Base-by-base conservation (phyloP, 2,797 vertebrate species). In the Merluccius polli region DNA sequence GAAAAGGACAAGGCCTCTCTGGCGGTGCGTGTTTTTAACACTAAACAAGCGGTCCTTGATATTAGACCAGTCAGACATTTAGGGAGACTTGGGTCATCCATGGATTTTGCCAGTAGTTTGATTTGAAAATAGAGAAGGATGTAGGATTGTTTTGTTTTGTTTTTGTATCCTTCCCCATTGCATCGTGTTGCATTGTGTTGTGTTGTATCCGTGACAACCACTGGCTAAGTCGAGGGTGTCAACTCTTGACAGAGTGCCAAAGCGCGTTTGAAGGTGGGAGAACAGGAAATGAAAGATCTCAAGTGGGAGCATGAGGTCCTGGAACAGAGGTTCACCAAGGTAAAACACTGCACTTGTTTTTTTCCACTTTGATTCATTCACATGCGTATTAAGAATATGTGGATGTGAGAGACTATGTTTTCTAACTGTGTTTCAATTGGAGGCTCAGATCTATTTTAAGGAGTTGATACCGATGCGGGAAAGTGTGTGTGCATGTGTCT, bases 241-340 rank as follows among this genome's bases (percentile, higher is more conserved):
- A 12, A 80, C 48, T 81, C 81, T 84, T 16, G 59, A 29, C 87
- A 98, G 96, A 85, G 89, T 67, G 82, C 91, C 2, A 94, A 92
- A 86, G 93, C 93, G 27, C 89, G 79, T 41, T 83, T 96, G 80
- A 96, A 93, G 86, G 84, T 94, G 11, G 74, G 88, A 0, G 93
- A 95, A 77, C 94, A 94, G 68, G 93, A 95, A 0, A 83, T 95
- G 76, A 94, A 92, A 79, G 93, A 93, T 21, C 90, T 95, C 27
- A 92, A 89, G 79, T 96, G 95, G 95, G 95, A 96, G 15, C 93
- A 94, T 0, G 95, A 96, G 76, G 93, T 96, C 29, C 86, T 96
- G 74, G 93, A 93, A 81, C 95, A 96, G 80, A 91, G 90, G 4
- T 95, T 96, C 72, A 73, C 78, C 11, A 90, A 95, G 96, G 97